phyloP scores from a whole-genome alignment of 2,113 vertebrate species.

The Cyprinodon brontotheroides region DNA sequence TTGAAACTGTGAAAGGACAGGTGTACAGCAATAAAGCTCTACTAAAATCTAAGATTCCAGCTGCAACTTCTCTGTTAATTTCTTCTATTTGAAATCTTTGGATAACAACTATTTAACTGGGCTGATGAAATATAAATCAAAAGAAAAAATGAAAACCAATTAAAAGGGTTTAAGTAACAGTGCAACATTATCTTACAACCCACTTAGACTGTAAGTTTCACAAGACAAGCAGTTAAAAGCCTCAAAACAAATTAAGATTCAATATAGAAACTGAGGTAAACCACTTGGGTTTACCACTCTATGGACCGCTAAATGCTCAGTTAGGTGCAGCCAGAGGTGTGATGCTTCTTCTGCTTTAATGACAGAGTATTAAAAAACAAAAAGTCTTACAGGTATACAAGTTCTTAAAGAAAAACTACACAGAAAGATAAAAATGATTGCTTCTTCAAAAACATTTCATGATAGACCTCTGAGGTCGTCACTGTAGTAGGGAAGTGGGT shows the following conservation, averaged over 20 bases:
- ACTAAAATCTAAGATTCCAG: slow-evolving; percentile 8
- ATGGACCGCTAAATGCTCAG: background rate
- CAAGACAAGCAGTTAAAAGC: slow-evolving; percentile 20
- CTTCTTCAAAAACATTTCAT: background rate
- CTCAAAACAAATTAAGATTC: slow-evolving; percentile 36
- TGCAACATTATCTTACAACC: slow-evolving; percentile 9
- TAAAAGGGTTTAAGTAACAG: slow-evolving; percentile 34
- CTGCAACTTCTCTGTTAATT: background rate
- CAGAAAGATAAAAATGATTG: background rate
- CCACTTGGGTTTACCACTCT: slow-evolving; percentile 30
- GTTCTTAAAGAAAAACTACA: background rate
- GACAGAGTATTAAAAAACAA: background rate
- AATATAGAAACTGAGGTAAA: slow-evolving; percentile 34
- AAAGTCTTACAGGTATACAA: background rate
- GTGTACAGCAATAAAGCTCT: slow-evolving; percentile 6
- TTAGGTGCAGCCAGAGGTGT: slow-evolving; percentile 18
- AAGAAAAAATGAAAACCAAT: slow-evolving; percentile 2
- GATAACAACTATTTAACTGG: background rate
- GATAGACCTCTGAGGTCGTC: background rate
- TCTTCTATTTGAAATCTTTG: background rate
- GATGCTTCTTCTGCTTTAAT: slow-evolving; percentile 21
- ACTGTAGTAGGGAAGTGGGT: background rate
- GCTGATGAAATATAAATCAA: slow-evolving; percentile 8
- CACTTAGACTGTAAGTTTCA: slow-evolving; percentile 28
- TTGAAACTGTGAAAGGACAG: slow-evolving; percentile 11